Evolutionary conservation across 2,113 vertebrate genomes (phyloP), one percentile per base, ranked within the genome.

Genomic region (Todiramphus saurophagus): DNA sequence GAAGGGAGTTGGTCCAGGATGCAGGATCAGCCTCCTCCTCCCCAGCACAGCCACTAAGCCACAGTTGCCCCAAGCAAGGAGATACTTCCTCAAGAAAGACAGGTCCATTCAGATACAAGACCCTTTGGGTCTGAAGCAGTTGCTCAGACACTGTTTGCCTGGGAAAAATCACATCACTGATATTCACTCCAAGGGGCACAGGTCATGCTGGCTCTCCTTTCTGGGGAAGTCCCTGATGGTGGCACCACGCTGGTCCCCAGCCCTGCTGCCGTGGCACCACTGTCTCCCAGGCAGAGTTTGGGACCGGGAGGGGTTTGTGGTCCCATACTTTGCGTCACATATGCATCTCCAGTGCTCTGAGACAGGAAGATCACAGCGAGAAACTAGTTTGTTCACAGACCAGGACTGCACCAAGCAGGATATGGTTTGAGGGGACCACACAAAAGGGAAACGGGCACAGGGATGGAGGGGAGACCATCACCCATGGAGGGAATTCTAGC

Each of bases 401-500:
- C n/a, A 24, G 1, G 6, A 41, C 60, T 2, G 3, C 6, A 24
- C 2, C 76, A 28, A 1, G 2, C 0, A 37, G 46, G 11, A 16
- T 5, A 31, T 12, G 9, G 21, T 58, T 1, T n/a, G 31, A 16
- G 30, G n/a, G 24, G 2, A 39, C 17, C 25, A 19, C 0, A 4
- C 31, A 16, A 5, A 31, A 21, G 68, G n/a, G n/a, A 62, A 88
- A 31, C 7, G 35, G 23, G 23, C 33, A 50, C 53, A 76, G 79
- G n/a, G 30, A 39, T 0, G 7, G 19, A 8, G 30, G 6, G 7
- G 11, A 73, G 12, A 6, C 10, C 43, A 46, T 28, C 17, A 6
- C 17, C 7, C 9, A 2, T 5, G 19, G 17, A 35, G 5, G n/a
- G 37, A 67, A 2, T 5, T 30, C 80, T 79, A 37, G 7, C 9